phyloP scores from a whole-genome alignment of 92 coral and sea anemone species.

The Parazoanthus swiftii region DNA sequence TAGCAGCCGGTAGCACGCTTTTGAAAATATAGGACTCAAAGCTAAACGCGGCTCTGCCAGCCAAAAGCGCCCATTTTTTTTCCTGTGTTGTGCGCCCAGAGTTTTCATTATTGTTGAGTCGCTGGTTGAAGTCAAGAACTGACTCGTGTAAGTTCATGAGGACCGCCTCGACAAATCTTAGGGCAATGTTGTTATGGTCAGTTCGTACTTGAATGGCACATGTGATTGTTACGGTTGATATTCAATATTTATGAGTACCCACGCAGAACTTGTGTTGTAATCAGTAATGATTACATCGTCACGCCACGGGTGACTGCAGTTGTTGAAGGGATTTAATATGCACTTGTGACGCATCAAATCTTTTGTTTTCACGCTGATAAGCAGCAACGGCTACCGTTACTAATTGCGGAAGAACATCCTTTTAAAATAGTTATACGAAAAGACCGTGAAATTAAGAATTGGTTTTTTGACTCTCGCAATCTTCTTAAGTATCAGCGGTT shows the following conservation, averaged over 20 bases:
- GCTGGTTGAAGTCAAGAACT: slow-evolving; percentile 2
- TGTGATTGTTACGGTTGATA: not conserved
- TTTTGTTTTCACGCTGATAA: not conserved
- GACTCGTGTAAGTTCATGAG: slow-evolving; percentile 24
- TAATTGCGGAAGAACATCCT: not conserved
- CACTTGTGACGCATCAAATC: not conserved
- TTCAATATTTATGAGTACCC: not conserved
- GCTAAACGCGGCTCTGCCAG: slow-evolving; percentile 61
- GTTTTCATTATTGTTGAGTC: not conserved
- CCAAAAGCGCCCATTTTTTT: slow-evolving; percentile 58
- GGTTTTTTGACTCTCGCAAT: not conserved
- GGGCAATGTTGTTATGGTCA: slow-evolving; percentile 6
- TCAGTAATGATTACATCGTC: not conserved
- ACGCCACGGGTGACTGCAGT: not conserved
- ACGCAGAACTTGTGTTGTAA: not conserved
- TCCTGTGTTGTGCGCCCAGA: slow-evolving; percentile 36
- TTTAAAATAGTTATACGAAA: not conserved
- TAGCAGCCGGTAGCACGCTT: slow-evolving; percentile 53
- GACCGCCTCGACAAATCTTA: not conserved
- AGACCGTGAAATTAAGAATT: not conserved
- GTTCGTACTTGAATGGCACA: not conserved
- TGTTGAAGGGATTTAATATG: not conserved
- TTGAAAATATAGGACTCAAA: slow-evolving; percentile 57
- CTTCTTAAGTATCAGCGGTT: not conserved
- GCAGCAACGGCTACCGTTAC: not conserved